Base-by-base conservation (phyloP, 2,888 invertebrate genomes). In the Phymatocera aterrima region DNA sequence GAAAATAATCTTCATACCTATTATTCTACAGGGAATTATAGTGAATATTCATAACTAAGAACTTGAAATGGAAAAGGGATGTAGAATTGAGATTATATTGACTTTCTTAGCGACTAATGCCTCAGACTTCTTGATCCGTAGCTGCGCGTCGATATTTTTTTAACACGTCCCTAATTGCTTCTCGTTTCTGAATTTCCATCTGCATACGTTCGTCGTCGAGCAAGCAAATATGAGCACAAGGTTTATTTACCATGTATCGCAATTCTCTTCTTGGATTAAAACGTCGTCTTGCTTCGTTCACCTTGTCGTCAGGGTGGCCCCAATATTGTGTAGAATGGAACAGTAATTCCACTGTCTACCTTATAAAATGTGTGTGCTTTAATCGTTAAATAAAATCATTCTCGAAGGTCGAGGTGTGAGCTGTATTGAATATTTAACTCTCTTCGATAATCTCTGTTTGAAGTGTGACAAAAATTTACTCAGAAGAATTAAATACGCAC, bases 151-250 rank as follows among this genome's bases (percentile, higher is more conserved):
- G 51, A 24, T 48, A 21, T 1, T 5, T 48, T 51, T 51, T 72
- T 8, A 72, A 18, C 34, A 5, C n/a, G 18, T 51, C 15, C 18
- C 72, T 72, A 10, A 72, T 10, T 4, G 34, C 72, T 48, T 72
- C 72, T 43, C 72, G 48, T n/a, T 72, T 72, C 1, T n/a, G 31
- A 21, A 72, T 72, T 51, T 72, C 72, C 21, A 2, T 10, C 34
- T 72, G 18, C 72, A 72, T 72, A 1, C 72, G 72, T n/a, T 31
- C 1, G 34, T 72, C 21, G 31, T 51, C 72, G 2, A 72, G 51
- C 34, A 72, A 34, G 43, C 72, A 72, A 10, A 31, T 51, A 43
- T 72, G 72, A 51, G 72, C 31, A 21, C 72, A 72, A 12, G 72
- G 51, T 31, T 72, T 72, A 12, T 51, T 48, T n/a, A 15, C 51